Percentiles rank a stretch among this genome's conserved stretches.
Evolutionary conservation across 2,797 vertebrate species (phyloP).

Genomic region (Enteromius viviparus): DNA sequence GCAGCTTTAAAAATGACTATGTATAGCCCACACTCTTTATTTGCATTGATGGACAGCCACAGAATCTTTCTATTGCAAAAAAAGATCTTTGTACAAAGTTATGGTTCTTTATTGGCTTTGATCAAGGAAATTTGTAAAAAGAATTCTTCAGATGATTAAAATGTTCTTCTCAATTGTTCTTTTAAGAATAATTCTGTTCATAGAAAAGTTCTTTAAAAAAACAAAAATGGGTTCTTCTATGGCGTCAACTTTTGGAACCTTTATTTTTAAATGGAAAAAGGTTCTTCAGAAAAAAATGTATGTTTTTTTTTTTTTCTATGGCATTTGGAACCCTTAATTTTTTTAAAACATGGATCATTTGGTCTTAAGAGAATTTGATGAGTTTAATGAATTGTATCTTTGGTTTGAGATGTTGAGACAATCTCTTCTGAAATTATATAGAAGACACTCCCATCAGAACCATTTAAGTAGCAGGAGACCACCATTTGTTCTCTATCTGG

Average conservation of each 20-base stretch:
- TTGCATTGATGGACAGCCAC: neutral
- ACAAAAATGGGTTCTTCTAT: neutral
- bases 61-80: too few relatives aligned
- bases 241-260: neutral
- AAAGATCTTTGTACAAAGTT: too few relatives aligned
- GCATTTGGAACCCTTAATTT: neutral
- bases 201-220: neutral
- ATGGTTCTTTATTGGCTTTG: too few relatives aligned
- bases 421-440: neutral
- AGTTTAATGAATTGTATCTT: neutral
- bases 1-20: too few relatives aligned
- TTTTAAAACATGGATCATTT: neutral
- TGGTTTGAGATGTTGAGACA: neutral
- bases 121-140: neutral
- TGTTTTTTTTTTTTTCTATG: too few relatives aligned
- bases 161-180: neutral
- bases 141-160: neutral
- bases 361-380: neutral
- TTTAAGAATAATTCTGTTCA: neutral
- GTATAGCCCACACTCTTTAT: neutral
- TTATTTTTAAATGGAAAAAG: neutral
- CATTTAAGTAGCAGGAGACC: neutral
- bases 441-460: neutral
- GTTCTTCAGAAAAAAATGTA: too few relatives aligned
- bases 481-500: neutral